Evolutionary conservation across 2,797 vertebrate genomes (phyloP), one percentile per base, ranked within the genome.

Genomic region (Myioborus miniatus): DNA sequence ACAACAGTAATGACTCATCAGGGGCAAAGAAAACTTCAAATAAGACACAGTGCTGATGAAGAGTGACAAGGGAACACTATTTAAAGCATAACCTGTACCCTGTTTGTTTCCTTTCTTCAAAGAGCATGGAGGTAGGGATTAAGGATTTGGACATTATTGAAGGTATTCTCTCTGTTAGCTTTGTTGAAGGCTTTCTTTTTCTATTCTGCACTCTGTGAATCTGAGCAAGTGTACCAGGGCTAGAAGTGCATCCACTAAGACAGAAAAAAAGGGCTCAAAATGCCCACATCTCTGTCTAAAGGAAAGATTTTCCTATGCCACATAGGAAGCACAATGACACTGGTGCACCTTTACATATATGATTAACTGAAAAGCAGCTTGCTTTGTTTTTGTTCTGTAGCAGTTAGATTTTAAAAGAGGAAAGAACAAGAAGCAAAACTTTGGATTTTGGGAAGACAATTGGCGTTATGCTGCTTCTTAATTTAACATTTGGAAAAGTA

Each of bases 401-500:
- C 32, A 74, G 21, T 5, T 16, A 83, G 22, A 68, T 41, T 59
- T 78, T 87, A 63, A 47, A 41, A 74, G 20, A 32, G 27, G 7
- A 39, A 85, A 81, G 60, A 65, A 76, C 4, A 65, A 77, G 87
- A 87, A 72, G 16, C 3, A 88, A 30, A 39, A 71, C 36, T 68
- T 47, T 7, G 12, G 37, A 65, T 68, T 78, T 75, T 55, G 29
- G 79, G 77, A 90, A 78, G 62, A 81, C 43, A 59, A 30, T 62
- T 2, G 0, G 12, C 47, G 29, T 55, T 85, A 53, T 2, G 20
- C 44, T 59, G 1, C 26, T 63, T 74, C 58, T 67, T 79, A 89
- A 87, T 37, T 89, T 79, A 94, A 93, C 20, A 8, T 70, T 78
- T 76, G 21, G 59, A 69, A 41, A 90, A 92, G 43, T 17, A 87